phyloP scores from a whole-genome alignment of 2,888 invertebrate genomes.

The Diarsia dahlii region DNA sequence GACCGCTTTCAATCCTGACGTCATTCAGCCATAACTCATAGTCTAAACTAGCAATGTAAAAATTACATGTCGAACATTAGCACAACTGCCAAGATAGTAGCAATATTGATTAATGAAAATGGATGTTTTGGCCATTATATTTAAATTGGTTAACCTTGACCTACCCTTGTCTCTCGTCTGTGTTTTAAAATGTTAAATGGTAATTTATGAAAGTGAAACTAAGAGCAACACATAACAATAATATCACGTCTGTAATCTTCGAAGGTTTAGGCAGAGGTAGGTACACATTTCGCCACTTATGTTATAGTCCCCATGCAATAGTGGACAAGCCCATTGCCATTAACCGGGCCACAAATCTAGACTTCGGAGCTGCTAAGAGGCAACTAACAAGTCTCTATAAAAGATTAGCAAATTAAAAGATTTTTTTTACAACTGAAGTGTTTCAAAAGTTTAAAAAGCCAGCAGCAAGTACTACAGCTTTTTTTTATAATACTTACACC shows the following conservation, averaged over 20 bases:
- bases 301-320: too few relatives aligned
- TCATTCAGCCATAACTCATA: constrained; percentile 52
- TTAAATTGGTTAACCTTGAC: constrained; percentile 22
- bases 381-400: too few relatives aligned
- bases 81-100: constrained; percentile 51
- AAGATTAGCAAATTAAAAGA: too few relatives aligned
- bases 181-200: background rate
- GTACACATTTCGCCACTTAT: too few relatives aligned
- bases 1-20: constrained; percentile 42
- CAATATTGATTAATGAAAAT: constrained; percentile 20
- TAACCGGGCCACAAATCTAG: too few relatives aligned
- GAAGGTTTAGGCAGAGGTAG: too few relatives aligned
- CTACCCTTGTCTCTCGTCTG: constrained; percentile 4
- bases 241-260: too few relatives aligned
- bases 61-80: constrained; percentile 52
- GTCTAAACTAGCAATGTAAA: constrained; percentile 43
- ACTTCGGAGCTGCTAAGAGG: too few relatives aligned
- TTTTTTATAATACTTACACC: too few relatives aligned
- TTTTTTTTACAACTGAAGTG: background rate
- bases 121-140: background rate
- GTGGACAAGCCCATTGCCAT: too few relatives aligned
- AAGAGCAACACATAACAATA: too few relatives aligned
- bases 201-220: background rate
- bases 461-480: background rate
- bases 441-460: background rate